These are phyloP conservation scores for Enhydra lutris DNA, from an alignment of 2,113 vertebrate species.

Conservation along the genomic window DNA sequence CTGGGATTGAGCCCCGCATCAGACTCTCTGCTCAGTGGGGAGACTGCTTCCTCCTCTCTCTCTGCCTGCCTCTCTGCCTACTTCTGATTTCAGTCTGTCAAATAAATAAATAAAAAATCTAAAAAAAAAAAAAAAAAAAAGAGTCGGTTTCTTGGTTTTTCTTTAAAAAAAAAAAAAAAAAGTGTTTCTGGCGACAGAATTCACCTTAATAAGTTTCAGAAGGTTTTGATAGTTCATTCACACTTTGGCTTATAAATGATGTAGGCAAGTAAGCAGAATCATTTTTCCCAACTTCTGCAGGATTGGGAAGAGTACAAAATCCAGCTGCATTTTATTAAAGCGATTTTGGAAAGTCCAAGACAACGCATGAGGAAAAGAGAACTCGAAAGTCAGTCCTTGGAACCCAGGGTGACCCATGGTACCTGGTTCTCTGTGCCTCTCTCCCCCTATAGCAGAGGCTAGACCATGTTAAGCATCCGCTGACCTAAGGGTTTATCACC, in stretches of 20 bases:
- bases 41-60: too few relatives aligned
- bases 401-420: not conserved
- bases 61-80: too few relatives aligned
- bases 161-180: too few relatives aligned
- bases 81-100: too few relatives aligned
- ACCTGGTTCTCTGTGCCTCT: not conserved
- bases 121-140: too few relatives aligned
- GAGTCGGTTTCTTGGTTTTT: too few relatives aligned
- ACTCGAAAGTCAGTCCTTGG: not conserved
- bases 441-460: not conserved
- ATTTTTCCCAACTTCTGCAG: not conserved
- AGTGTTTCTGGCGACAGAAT: slow-evolving; percentile 48
- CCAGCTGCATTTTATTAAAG: slow-evolving; percentile 22
- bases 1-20: too few relatives aligned
- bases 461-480: not conserved
- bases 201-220: slow-evolving; percentile 54
- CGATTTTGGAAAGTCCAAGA: not conserved
- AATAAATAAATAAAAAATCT: too few relatives aligned
- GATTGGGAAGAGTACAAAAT: not conserved
- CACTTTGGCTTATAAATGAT: slow-evolving; percentile 39
- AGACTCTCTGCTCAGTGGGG: too few relatives aligned
- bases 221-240: slow-evolving; percentile 48
- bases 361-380: not conserved
- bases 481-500: not conserved
- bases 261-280: not conserved